A percentile compares a stretch with the other conserved stretches of the same genome.
These are phyloP conservation scores for Mystacornis crossleyi DNA, from an alignment of 2,113 vertebrate genomes.

Conservation along the genomic window DNA sequence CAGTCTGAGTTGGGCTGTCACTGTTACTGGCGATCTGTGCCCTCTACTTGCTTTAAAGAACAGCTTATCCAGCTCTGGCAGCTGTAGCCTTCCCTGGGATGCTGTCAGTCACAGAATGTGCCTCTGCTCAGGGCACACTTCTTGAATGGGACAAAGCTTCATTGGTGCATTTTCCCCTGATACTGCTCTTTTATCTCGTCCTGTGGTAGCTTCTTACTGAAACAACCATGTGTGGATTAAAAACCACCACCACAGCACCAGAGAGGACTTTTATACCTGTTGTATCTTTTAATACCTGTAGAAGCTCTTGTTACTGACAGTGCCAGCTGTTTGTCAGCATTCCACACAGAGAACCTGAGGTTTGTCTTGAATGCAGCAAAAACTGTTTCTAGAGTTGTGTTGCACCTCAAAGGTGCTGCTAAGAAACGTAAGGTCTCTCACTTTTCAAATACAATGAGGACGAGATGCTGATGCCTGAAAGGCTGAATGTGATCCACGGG, in stretches of 20 bases:
- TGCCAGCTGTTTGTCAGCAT: not conserved
- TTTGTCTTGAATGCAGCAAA: not conserved
- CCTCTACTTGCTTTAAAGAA: not conserved
- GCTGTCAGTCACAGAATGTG: rapidly evolving
- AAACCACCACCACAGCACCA: not conserved
- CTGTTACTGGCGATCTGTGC: not conserved
- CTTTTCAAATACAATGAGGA: not conserved
- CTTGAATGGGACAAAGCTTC: not conserved
- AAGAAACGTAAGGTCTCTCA: not conserved
- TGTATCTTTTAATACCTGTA: not conserved
- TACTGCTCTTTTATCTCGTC: not conserved
- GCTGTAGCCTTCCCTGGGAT: not conserved
- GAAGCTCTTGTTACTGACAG: not conserved
- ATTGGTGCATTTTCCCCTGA: not conserved
- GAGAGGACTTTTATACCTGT: not conserved
- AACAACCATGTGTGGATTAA: not conserved
- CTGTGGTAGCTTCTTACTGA: not conserved
- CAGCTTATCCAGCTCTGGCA: not conserved
- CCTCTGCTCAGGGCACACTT: not conserved
- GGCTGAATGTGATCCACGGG: not conserved
- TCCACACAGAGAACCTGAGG: not conserved
- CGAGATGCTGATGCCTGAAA: not conserved
- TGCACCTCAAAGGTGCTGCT: not conserved
- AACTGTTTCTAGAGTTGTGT: not conserved
- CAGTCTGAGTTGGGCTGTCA: not conserved